phyloP scores from a whole-genome alignment of 2,113 vertebrate species.

The Entomyzon cyanotis region DNA sequence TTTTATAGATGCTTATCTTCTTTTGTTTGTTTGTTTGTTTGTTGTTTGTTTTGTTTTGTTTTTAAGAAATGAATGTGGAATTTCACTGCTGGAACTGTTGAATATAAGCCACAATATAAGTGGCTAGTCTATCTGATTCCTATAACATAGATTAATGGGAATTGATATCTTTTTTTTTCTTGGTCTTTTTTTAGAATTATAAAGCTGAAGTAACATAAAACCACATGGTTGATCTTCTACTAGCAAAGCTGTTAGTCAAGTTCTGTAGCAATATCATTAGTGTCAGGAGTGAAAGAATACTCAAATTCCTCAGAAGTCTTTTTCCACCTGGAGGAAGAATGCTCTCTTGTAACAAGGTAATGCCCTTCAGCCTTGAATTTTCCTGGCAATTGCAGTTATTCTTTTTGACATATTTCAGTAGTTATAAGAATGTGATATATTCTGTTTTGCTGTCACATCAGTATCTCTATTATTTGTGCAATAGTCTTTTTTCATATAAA shows the following conservation, averaged over 20 bases:
- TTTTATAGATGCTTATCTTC: neutral
- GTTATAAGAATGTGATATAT: neutral
- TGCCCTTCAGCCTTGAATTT: neutral
- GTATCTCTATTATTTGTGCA: neutral
- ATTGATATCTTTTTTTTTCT: neutral
- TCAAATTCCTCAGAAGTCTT: neutral
- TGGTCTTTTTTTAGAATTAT: neutral
- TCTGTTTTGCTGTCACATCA: neutral
- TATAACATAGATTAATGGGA: neutral
- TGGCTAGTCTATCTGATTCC: neutral
- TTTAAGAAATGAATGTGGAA: neutral
- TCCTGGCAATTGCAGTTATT: neutral
- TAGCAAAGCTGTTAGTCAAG: neutral
- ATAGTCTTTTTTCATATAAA: neutral
- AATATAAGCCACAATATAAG: neutral
- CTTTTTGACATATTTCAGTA: neutral
- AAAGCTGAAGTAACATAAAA: neutral
- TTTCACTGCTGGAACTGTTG: neutral
- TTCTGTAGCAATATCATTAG: neutral
- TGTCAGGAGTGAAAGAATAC: neutral
- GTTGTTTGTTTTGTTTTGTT: too few species aligned
- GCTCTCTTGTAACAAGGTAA: neutral
- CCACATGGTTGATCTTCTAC: neutral
- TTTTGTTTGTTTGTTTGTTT: neutral
- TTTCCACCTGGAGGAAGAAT: neutral